Conservation (phyloP, 2,888 invertebrate genomes). For the Entomobrya multifasciata region DNA sequence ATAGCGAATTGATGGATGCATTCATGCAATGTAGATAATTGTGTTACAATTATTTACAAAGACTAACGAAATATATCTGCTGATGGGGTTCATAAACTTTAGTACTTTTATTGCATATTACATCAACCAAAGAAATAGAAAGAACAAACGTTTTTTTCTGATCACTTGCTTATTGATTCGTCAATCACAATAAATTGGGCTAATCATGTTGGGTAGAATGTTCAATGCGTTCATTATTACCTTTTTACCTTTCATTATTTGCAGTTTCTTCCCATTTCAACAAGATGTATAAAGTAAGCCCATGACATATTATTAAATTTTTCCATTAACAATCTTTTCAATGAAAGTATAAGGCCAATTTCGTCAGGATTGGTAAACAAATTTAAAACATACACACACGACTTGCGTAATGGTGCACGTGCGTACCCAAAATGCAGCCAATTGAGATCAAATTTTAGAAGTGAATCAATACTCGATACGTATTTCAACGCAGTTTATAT, state of each 20-base stretch:
- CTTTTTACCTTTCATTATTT: background rate
- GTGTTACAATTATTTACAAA: too few relatives aligned
- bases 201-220: background rate
- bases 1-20: too few relatives aligned
- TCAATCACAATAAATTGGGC: slow-evolving; percentile 28
- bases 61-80: too few relatives aligned
- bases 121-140: slow-evolving; percentile 8
- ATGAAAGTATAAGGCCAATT: background rate
- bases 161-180: background rate
- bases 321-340: slow-evolving; percentile 43
- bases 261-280: background rate
- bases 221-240: too few relatives aligned
- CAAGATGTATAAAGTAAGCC: background rate
- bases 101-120: background rate
- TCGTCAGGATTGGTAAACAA: slow-evolving; percentile 4
- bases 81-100: too few relatives aligned
- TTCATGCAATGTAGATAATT: too few relatives aligned
- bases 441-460: slow-evolving; percentile 6
- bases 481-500: too few relatives aligned
- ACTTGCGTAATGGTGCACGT: slow-evolving; percentile 32
- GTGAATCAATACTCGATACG: too few relatives aligned
- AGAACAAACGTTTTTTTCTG: background rate
- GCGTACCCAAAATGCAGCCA: slow-evolving; percentile 26
- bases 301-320: slow-evolving; percentile 37
- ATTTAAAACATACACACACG: background rate